phyloP scores from a whole-genome alignment of 2,888 invertebrate genomes.

The Philereme vetulata region DNA sequence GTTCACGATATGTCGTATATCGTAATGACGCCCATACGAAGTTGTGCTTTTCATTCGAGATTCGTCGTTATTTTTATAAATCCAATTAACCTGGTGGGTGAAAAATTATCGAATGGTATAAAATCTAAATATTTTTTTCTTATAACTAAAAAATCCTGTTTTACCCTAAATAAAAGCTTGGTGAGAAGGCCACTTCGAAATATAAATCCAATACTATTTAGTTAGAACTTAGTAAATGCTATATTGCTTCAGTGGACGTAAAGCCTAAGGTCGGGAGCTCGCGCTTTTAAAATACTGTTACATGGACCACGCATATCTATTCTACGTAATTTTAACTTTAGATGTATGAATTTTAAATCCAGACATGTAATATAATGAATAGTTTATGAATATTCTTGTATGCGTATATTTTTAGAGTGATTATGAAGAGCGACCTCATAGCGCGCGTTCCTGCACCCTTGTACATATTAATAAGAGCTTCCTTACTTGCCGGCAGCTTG shows the following conservation, averaged over 20 bases:
- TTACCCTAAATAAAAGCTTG: neutral
- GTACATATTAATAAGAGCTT: constrained; percentile 26
- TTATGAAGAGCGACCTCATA: constrained; percentile 18
- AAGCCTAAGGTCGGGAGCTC: constrained; percentile 24
- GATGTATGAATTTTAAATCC: constrained; percentile 21
- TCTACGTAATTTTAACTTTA: constrained; percentile 20
- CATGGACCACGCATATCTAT: constrained; percentile 30
- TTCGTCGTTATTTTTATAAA: too few species aligned
- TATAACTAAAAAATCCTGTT: neutral
- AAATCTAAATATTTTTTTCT: too few species aligned
- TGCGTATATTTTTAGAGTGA: constrained; percentile 24
- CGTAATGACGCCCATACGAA: too few species aligned
- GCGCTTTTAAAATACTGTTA: constrained; percentile 17
- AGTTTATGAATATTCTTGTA: constrained; percentile 25
- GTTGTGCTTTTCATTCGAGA: too few species aligned
- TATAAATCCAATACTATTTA: neutral
- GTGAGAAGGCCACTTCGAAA: neutral
- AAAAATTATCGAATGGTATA: too few species aligned
- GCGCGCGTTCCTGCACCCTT: constrained; percentile 28
- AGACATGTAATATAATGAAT: constrained; percentile 11
- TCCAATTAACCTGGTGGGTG: too few species aligned
- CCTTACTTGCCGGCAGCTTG: constrained; percentile 11
- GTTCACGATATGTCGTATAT: too few species aligned
- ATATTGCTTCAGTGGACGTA: constrained; percentile 16
- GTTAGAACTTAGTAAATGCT: neutral